A percentile compares a stretch with the other conserved stretches of the same genome.
phyloP scores from a whole-genome alignment of 2,113 vertebrate species.

The Zapus hudsonius region DNA sequence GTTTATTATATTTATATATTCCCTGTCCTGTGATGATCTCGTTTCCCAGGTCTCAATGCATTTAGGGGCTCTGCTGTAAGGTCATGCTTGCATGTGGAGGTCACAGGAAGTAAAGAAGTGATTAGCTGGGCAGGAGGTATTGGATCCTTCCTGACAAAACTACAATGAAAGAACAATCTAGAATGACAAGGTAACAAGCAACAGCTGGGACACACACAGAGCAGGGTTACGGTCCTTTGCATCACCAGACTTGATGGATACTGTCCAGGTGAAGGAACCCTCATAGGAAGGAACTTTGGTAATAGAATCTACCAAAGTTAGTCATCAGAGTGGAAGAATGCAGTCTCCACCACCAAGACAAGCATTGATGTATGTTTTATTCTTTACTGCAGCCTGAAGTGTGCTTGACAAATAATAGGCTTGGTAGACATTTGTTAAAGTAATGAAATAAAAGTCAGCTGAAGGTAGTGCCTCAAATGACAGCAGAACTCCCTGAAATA shows the following conservation, averaged over 20 bases:
- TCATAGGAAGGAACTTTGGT: background rate
- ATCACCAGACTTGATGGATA: background rate
- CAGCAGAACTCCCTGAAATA: background rate
- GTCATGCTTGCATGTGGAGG: too few species aligned
- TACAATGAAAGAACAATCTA: background rate
- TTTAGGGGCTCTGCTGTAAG: background rate
- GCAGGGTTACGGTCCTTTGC: background rate
- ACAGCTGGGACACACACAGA: background rate
- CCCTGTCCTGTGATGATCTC: background rate
- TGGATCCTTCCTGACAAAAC: background rate
- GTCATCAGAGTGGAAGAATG: background rate
- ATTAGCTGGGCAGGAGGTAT: background rate
- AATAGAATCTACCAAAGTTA: background rate
- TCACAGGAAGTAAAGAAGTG: background rate
- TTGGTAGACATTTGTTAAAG: background rate
- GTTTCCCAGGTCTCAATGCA: background rate
- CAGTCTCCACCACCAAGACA: background rate
- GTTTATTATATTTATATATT: background rate
- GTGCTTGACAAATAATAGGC: background rate
- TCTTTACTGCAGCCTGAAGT: background rate
- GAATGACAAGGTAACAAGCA: background rate
- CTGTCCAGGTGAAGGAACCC: too few species aligned
- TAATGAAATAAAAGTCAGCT: background rate
- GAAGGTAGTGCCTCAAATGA: background rate
- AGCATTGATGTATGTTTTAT: background rate